Evolutionary conservation across 2,888 invertebrate species (phyloP).

Genomic region (Anagyrus pseudococci): DNA sequence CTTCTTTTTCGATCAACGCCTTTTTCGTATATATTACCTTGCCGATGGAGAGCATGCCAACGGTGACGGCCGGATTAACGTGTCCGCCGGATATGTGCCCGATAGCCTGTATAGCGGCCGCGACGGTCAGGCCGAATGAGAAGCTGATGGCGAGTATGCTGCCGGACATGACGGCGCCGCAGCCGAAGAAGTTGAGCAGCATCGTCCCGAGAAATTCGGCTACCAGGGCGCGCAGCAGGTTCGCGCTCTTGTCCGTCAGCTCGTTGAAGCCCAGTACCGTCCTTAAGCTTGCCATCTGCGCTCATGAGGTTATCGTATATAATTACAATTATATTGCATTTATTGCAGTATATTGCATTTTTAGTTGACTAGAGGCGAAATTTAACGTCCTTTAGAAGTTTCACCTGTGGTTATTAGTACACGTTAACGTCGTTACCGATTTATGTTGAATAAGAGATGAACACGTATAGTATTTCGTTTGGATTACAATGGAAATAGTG

Average conservation of each 20-base stretch:
- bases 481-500: too few species aligned
- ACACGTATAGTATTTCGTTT: too few species aligned
- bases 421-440: too few species aligned
- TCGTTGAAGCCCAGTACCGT: conserved; percentile 75
- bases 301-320: too few species aligned
- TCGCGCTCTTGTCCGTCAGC: conserved; percentile 72
- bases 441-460: too few species aligned
- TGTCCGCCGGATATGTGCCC: conserved; percentile 91
- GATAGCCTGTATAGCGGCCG: conserved; percentile 81
- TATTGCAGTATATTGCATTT: too few species aligned
- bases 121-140: conserved; percentile 86
- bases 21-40: conserved; percentile 61
- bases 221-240: conserved; percentile 80
- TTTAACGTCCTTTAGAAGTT: too few species aligned
- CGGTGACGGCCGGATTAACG: conserved; percentile 91
- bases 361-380: too few species aligned
- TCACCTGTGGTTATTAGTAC: too few species aligned
- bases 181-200: conserved; percentile 88
- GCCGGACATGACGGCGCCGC: conserved; percentile 73
- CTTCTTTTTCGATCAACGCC: not conserved
- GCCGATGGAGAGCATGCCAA: conserved; percentile 79
- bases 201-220: conserved; percentile 90
- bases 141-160: conserved; percentile 77
- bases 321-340: too few species aligned
- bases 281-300: conserved; percentile 69